Percentiles rank a stretch among this genome's conserved stretches.
Evolutionary conservation across 2,113 vertebrate species (phyloP).

Genomic region (Coreoperca whiteheadi): DNA sequence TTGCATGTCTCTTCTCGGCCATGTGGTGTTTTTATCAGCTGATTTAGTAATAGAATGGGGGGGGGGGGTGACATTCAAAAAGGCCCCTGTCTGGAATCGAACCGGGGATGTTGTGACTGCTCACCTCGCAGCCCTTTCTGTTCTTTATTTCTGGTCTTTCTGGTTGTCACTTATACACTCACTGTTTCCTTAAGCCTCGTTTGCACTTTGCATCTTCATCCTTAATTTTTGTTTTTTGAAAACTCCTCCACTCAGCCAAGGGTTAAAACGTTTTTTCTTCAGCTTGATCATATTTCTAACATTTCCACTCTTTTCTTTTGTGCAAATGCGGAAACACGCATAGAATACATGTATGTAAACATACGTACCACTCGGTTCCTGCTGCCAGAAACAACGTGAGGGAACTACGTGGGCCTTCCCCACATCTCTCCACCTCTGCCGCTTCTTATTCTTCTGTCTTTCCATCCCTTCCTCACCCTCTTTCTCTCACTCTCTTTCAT

Average conservation of each 20-base stretch:
- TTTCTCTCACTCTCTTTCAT: conserved; percentile 72
- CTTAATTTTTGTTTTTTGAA: too few species aligned
- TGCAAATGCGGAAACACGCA: neutral
- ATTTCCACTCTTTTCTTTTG: neutral
- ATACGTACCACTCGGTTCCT: neutral
- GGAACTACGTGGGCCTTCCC: neutral
- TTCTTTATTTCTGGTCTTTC: neutral
- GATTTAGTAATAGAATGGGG: neutral
- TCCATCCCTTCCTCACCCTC: conserved; percentile 22
- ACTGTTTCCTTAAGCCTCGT: neutral
- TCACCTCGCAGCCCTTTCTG: neutral
- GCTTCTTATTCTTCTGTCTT: conserved; percentile 14
- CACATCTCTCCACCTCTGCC: neutral
- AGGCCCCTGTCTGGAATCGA: too few species aligned
- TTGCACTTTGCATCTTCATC: neutral
- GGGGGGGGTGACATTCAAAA: neutral
- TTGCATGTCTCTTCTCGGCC: neutral
- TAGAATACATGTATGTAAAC: neutral
- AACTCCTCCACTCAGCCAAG: neutral
- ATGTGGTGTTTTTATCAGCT: neutral
- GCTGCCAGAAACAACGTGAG: conserved; percentile 25
- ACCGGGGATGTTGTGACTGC: neutral
- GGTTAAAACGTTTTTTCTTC: neutral
- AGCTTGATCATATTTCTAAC: neutral
- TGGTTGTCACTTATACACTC: too few species aligned